These are phyloP conservation scores for Myiagra hebetior DNA, from an alignment of 2,113 vertebrate species.

Conservation along the genomic window DNA sequence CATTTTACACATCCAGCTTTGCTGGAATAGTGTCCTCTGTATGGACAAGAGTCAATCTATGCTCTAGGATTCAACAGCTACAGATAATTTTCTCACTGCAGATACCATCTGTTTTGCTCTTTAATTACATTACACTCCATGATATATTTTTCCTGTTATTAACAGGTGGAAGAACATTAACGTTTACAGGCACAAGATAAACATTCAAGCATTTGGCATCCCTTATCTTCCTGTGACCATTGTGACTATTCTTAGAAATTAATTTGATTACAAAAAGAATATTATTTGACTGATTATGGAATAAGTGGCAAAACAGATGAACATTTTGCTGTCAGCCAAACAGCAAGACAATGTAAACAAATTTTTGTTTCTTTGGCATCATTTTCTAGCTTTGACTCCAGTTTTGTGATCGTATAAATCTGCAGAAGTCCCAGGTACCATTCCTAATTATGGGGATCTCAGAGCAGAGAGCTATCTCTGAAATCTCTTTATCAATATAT, in stretches of 20 bases:
- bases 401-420: neutral
- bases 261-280: neutral
- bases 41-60: neutral
- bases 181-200: neutral
- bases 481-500: neutral
- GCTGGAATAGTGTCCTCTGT: neutral
- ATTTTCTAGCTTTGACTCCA: neutral
- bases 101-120: constrained; percentile 14
- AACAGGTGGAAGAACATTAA: neutral
- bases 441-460: neutral
- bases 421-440: neutral
- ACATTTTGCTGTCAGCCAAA: neutral
- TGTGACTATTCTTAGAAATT: neutral
- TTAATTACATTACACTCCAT: neutral
- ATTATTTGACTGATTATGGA: neutral
- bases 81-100: neutral
- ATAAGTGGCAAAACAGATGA: neutral
- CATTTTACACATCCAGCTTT: neutral
- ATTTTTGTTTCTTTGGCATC: neutral
- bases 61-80: neutral
- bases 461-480: neutral
- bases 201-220: neutral
- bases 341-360: neutral
- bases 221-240: neutral
- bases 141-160: neutral